Conservation (phyloP, 2,797 vertebrate species). For the Morus bassanus region DNA sequence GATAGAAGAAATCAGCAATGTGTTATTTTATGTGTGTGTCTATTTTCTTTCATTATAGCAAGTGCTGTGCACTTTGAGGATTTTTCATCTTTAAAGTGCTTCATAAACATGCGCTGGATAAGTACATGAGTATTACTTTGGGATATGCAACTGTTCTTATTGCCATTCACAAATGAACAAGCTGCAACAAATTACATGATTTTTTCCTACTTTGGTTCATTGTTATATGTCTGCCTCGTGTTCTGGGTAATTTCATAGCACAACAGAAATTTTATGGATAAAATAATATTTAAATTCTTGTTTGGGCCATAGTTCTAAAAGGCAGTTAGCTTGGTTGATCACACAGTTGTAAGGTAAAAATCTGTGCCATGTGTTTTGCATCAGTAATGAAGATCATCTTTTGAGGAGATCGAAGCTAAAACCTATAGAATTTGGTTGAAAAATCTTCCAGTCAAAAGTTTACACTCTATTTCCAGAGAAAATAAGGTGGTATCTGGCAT, state of each 20-base stretch:
- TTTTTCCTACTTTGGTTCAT: not conserved
- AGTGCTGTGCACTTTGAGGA: not conserved
- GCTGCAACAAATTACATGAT: not conserved
- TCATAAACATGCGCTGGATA: not conserved
- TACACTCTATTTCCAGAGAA: not conserved
- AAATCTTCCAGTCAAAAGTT: not conserved
- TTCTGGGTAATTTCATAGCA: not conserved
- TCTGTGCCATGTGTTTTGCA: not conserved
- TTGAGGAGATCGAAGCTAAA: not conserved
- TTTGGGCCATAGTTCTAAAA: not conserved
- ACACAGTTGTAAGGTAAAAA: not conserved
- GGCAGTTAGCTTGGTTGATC: not conserved
- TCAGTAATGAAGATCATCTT: not conserved
- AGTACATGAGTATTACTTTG: not conserved
- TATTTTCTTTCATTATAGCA: slow-evolving; percentile 1
- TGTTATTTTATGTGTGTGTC: not conserved
- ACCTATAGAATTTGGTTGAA: not conserved
- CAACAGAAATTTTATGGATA: not conserved
- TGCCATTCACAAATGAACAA: not conserved
- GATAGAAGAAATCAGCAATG: not conserved
- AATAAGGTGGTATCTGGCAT: not conserved
- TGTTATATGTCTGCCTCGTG: not conserved
- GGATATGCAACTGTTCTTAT: not conserved
- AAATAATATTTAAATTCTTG: not conserved
- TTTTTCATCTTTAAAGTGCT: not conserved